Conservation (phyloP, 2,888 invertebrate species). For the Torymus texanus region DNA sequence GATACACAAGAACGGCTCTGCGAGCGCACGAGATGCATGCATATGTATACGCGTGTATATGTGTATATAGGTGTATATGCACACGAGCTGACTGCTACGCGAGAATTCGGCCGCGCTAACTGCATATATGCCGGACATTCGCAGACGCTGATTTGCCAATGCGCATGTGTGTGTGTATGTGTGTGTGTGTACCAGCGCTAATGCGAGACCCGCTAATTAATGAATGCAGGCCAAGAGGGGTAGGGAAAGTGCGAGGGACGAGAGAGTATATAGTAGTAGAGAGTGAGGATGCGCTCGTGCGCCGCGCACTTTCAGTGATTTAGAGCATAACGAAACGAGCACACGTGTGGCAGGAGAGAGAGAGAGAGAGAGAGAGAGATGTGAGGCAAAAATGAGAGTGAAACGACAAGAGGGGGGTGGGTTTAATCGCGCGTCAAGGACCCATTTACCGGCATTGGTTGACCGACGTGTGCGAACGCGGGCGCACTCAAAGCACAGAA, state of each 20-base stretch:
- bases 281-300: slow-evolving; percentile 1
- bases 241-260: not conserved
- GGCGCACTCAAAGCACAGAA: no score
- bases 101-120: not conserved
- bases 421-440: no score
- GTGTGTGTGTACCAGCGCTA: slow-evolving; percentile 1
- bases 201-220: slow-evolving; percentile 47
- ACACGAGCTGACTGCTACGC: not conserved
- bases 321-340: not conserved
- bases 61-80: not conserved
- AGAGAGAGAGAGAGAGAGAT: not conserved
- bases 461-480: no score
- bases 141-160: not conserved
- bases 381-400: no score
- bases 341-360: no score
- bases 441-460: no score
- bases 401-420: no score
- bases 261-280: no score
- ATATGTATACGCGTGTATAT: slow-evolving; percentile 12
- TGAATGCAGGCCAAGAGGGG: slow-evolving; percentile 35
- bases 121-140: not conserved
- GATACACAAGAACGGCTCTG: not conserved
- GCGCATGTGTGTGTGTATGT: no score
- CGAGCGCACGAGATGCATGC: not conserved
- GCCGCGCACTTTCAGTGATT: slow-evolving; percentile 35